These are phyloP conservation scores for Erithacus rubecula DNA, from an alignment of 2,797 vertebrate genomes.

Conservation along the genomic window DNA sequence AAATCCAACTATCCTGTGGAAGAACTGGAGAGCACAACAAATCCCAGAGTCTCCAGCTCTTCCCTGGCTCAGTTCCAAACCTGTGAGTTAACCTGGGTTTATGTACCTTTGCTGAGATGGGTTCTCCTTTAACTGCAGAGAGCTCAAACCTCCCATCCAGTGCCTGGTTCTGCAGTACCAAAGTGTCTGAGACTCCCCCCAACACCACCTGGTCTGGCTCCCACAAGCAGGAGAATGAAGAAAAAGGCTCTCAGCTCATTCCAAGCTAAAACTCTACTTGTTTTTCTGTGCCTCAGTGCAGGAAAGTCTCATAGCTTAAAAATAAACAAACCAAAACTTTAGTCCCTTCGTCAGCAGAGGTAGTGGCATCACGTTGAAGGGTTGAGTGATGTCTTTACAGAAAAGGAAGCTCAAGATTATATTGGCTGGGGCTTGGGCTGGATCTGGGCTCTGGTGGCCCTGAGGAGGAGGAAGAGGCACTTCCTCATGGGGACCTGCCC, in stretches of 20 bases:
- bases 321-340: not conserved
- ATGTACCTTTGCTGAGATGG: not conserved
- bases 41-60: fast-evolving
- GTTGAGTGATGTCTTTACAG: not conserved
- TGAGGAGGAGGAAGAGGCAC: not conserved
- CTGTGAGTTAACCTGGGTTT: not conserved
- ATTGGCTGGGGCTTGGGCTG: not conserved
- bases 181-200: not conserved
- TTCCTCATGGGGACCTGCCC: not conserved
- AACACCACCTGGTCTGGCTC: not conserved
- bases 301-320: not conserved
- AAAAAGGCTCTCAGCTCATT: not conserved
- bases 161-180: not conserved
- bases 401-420: not conserved
- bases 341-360: not conserved
- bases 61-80: not conserved
- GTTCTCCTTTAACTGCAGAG: not conserved
- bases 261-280: not conserved
- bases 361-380: not conserved
- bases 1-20: fast-evolving
- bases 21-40: not conserved
- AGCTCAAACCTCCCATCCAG: not conserved
- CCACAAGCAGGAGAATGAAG: not conserved
- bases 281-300: not conserved
- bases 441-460: fast-evolving